Evolutionary conservation across 2,113 vertebrate genomes (phyloP), one percentile per base, ranked within the genome.

Genomic region (human): DNA sequence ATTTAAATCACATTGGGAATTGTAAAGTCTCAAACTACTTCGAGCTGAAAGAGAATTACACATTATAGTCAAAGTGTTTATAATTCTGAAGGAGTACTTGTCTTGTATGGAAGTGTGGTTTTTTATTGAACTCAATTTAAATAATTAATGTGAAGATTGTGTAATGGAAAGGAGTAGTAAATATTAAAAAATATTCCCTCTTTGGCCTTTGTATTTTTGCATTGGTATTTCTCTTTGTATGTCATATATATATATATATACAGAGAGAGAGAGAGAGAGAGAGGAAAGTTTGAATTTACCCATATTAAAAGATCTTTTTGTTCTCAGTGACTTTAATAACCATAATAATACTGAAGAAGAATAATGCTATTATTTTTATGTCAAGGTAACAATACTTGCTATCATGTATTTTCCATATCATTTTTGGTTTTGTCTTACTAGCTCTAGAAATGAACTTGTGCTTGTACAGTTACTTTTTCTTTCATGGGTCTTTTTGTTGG

Each of bases 81-180:
- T 83, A 59, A 45, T 86, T 90, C 80, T 96, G 40, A 89, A 66
- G 25, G 59, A 78, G 43, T 43, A 14, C 1, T 1, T 66, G 8
- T 70, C 4, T 81, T 83, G 4, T 20, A 8, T 94, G 38, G 50
- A 94, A 55, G 32, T 94, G 50, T 27, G 72, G 2, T 80, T n/a
- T 75, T 96, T 94, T 79, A 40, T 38, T 64, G n/a, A 82, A 72
- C 13, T 88, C 57, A 68, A 4, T 96, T 95, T 95, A 82, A 94
- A 55, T 96, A 55, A 17, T 84, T 66, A 92, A 13, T 84, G 17
- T 43, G 40, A 96, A 78, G 40, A 55, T 38, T 94, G 14, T 76
- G 2, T 81, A 78, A 70, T 22, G 0, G 23, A 61, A 68, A n/a
- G 57, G 8, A 76, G 30, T 64, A 48, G 14, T 59, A 61, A 83